Evolutionary conservation across 1,140 invertebrate species (phyloP).

Genomic region (Bombus confusus): DNA sequence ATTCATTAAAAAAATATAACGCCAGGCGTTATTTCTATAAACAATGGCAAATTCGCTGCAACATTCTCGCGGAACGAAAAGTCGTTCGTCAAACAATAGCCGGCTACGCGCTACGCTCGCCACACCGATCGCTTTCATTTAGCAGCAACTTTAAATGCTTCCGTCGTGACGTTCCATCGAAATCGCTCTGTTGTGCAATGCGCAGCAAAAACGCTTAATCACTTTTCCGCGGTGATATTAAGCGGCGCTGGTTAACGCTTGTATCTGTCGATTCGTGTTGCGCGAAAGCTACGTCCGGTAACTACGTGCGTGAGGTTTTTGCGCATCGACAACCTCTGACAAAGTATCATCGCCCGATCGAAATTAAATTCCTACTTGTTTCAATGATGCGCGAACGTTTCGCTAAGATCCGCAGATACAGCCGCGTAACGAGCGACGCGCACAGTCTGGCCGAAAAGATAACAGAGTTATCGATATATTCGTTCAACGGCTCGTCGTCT

Average conservation of each 20-base stretch:
- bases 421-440: too few relatives aligned
- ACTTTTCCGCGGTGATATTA: constrained; percentile 1
- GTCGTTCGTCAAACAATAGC: neutral
- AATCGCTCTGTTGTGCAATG: neutral
- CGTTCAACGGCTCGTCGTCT: too few relatives aligned
- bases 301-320: neutral
- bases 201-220: neutral
- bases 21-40: neutral
- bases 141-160: neutral
- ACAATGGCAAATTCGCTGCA: neutral
- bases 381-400: too few relatives aligned
- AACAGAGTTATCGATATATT: too few relatives aligned
- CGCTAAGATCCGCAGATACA: too few relatives aligned
- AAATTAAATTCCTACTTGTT: too few relatives aligned
- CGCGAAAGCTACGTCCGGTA: neutral
- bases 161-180: too few relatives aligned
- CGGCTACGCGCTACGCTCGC: neutral
- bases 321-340: neutral
- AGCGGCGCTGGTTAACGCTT: neutral
- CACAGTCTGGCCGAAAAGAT: too few relatives aligned
- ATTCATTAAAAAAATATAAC: neutral
- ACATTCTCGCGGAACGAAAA: neutral
- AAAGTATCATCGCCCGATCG: neutral
- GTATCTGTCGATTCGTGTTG: neutral
- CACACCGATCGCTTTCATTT: neutral